Conservation (phyloP, 2,113 vertebrate genomes). For the Solea senegalensis region DNA sequence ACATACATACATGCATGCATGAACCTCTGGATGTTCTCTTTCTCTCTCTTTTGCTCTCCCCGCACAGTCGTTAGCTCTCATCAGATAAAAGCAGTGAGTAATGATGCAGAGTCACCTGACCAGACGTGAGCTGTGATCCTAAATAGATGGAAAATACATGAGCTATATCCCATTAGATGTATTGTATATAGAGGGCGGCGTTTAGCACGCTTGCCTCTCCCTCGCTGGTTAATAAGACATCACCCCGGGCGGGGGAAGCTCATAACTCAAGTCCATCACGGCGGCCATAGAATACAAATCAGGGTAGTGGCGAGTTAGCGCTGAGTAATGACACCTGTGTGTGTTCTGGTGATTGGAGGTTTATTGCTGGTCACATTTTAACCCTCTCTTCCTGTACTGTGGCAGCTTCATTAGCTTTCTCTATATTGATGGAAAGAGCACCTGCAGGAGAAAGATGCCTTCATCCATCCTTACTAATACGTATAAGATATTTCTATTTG, state of each 20-base stretch:
- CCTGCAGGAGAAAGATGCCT: background rate
- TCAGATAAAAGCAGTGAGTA: slow-evolving; percentile 7
- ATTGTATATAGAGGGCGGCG: background rate
- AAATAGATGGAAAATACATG: slow-evolving; percentile 17
- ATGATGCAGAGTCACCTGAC: background rate
- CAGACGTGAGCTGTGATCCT: slow-evolving; percentile 6
- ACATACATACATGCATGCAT: no score
- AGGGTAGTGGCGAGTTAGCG: slow-evolving; percentile 33
- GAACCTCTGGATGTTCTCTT: background rate
- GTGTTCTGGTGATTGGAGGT: slow-evolving; percentile 27
- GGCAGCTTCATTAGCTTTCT: slow-evolving; percentile 49
- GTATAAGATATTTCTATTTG: no score
- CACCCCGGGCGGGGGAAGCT: slow-evolving; percentile 26
- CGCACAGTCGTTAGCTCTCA: background rate
- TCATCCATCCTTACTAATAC: no score
- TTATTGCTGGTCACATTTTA: slow-evolving; percentile 67
- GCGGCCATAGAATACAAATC: slow-evolving; percentile 67
- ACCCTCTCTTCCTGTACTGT: slow-evolving; percentile 49
- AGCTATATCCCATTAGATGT: background rate
- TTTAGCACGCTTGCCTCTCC: slow-evolving; percentile 7
- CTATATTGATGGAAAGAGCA: slow-evolving; percentile 8
- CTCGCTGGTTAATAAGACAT: slow-evolving; percentile 50
- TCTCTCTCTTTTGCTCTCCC: background rate
- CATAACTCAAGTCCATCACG: slow-evolving; percentile 60
- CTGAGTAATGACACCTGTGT: slow-evolving; percentile 33